Evolutionary conservation across 2,888 invertebrate genomes (phyloP).

Genomic region (Nasonovia ribisnigri): DNA sequence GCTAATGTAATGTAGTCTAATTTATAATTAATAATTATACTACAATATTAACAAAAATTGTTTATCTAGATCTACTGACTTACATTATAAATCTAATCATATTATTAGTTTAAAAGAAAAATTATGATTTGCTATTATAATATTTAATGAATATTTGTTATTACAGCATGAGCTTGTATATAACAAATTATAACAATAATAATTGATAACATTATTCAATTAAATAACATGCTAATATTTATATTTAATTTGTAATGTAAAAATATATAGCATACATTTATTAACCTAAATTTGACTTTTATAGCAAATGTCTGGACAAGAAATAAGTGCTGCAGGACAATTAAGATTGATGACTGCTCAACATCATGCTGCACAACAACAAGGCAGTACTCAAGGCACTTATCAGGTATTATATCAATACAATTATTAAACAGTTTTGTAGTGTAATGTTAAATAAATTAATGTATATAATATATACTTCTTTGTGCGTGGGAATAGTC

Average conservation of each 20-base stretch:
- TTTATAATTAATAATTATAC: slow-evolving; percentile 32
- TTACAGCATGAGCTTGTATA: slow-evolving; percentile 31
- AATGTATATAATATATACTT: neutral
- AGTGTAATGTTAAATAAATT: neutral
- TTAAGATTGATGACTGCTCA: slow-evolving; percentile 86
- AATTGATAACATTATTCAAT: slow-evolving; percentile 7
- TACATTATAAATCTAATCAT: slow-evolving; percentile 19
- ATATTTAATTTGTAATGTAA: slow-evolving; percentile 25
- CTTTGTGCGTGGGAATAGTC: slow-evolving; percentile 57
- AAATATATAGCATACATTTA: neutral
- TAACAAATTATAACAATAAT: slow-evolving; percentile 21
- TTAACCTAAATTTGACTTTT: slow-evolving; percentile 10
- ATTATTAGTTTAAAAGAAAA: neutral
- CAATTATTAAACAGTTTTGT: neutral
- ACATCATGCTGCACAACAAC: slow-evolving; percentile 76
- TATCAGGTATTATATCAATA: slow-evolving; percentile 64
- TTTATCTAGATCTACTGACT: neutral
- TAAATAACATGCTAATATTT: slow-evolving; percentile 40
- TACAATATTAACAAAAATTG: neutral
- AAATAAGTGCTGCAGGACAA: slow-evolving; percentile 73
- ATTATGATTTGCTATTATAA: neutral
- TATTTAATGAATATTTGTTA: slow-evolving; percentile 36
- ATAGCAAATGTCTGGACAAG: slow-evolving; percentile 67
- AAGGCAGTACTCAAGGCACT: slow-evolving; percentile 57
- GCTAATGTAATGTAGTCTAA: slow-evolving; percentile 3